These are phyloP conservation scores for Lasiurus cinereus DNA, from an alignment of 2,113 vertebrate genomes.

Conservation along the genomic window DNA sequence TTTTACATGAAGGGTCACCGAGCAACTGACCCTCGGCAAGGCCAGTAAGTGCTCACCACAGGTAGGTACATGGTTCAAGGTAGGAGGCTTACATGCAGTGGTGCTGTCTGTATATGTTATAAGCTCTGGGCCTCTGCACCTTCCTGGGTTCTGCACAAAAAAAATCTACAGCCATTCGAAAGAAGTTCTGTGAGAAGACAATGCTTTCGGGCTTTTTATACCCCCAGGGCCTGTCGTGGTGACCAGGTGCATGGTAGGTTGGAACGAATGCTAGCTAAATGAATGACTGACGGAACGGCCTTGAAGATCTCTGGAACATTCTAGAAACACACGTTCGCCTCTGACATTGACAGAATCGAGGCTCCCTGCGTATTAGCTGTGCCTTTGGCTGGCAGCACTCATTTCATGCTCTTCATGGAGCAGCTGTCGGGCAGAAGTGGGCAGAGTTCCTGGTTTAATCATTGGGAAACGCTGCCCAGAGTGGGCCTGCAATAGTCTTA, in stretches of 20 bases:
- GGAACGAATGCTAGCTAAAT: background rate
- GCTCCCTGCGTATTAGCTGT: background rate
- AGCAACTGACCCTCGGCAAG: background rate
- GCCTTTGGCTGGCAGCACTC: background rate
- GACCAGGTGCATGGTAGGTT: background rate
- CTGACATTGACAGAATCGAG: background rate
- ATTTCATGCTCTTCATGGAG: slow-evolving; percentile 6
- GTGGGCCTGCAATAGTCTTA: background rate
- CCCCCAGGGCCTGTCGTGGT: background rate
- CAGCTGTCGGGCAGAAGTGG: background rate
- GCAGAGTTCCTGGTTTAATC: background rate
- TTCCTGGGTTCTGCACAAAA: background rate
- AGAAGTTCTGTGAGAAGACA: background rate
- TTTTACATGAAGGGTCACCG: background rate
- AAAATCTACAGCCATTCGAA: background rate
- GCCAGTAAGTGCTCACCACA: background rate
- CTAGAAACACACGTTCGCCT: background rate
- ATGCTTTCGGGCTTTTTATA: background rate
- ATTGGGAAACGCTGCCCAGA: background rate
- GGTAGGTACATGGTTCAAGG: background rate
- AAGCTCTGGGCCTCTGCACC: background rate
- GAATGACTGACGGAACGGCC: background rate
- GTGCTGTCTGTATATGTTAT: too few relatives aligned
- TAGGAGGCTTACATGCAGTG: background rate
- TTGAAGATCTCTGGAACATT: background rate